Percentiles rank a stretch among this genome's conserved stretches.
These are phyloP conservation scores for Clavelina lepadiformis DNA, from an alignment of 23 tunicate genomes.

Conservation along the genomic window DNA sequence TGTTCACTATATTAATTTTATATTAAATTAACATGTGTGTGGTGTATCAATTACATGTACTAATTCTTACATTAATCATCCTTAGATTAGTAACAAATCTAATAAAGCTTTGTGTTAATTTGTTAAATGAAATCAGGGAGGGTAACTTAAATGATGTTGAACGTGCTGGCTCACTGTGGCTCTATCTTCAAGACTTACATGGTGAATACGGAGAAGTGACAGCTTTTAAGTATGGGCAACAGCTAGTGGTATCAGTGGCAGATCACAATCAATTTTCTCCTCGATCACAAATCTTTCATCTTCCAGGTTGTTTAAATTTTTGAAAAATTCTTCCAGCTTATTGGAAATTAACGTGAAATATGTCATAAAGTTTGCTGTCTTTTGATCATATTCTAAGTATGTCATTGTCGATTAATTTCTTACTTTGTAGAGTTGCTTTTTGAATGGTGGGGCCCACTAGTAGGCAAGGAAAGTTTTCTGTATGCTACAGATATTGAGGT, in stretches of 20 bases:
- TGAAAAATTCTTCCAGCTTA: background rate
- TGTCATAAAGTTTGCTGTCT: no score
- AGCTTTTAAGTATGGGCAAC: slow-evolving; percentile 48
- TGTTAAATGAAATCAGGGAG: slow-evolving; percentile 31
- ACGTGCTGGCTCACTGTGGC: slow-evolving; percentile 65
- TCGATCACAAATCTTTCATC: slow-evolving; percentile 63
- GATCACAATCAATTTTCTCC: slow-evolving; percentile 62
- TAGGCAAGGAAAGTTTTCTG: slow-evolving; percentile 64
- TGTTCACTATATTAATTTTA: no score
- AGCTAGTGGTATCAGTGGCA: slow-evolving; percentile 48
- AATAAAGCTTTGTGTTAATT: background rate
- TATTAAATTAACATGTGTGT: background rate
- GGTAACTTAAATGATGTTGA: slow-evolving; percentile 71
- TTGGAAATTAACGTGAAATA: no score
- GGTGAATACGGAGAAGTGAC: slow-evolving; percentile 52
- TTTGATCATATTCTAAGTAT: no score
- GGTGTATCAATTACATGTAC: background rate
- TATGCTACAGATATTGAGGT: slow-evolving; percentile 38
- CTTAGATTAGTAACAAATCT: no score
- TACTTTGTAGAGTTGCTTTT: slow-evolving; percentile 44
- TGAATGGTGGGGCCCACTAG: slow-evolving; percentile 64
- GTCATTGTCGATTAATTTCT: background rate
- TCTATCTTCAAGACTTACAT: slow-evolving; percentile 61
- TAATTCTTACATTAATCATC: no score
- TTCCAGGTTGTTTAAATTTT: slow-evolving; percentile 38